Evolutionary conservation across 53 echinoderm and acorn worm genomes (phyloP).

Genomic region (Actinopyga echinites): DNA sequence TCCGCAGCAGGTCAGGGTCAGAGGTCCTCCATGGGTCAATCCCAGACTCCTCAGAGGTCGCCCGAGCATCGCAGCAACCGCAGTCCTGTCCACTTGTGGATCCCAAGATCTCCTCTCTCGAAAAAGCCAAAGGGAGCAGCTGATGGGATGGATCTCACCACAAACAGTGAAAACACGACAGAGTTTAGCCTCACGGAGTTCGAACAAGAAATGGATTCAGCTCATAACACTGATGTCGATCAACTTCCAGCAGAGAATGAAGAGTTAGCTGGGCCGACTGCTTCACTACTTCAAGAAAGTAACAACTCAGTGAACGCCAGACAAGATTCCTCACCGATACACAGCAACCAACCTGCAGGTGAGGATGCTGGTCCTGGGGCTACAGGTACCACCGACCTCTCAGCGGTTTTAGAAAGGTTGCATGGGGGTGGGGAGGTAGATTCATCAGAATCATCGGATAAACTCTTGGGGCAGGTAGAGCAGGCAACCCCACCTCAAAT

Average conservation of each 20-base stretch:
- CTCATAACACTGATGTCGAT: neutral
- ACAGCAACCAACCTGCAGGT: too few species aligned
- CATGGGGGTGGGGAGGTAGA: neutral
- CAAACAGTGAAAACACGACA: conserved; percentile 43
- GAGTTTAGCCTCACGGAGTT: conserved; percentile 42
- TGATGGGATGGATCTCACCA: neutral
- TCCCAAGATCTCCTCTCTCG: conserved; percentile 35
- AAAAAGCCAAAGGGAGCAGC: conserved; percentile 24
- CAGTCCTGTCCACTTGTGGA: conserved; percentile 43
- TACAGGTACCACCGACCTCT: neutral
- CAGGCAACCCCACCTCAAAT: neutral
- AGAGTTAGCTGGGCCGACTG: conserved; percentile 2
- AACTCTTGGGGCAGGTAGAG: conserved; percentile 5
- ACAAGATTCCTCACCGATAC: neutral
- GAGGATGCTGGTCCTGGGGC: neutral
- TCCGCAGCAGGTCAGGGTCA: neutral
- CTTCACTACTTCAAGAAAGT: conserved; percentile 17
- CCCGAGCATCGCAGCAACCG: conserved; percentile 38
- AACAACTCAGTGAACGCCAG: neutral
- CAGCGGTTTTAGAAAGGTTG: neutral
- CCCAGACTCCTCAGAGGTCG: neutral
- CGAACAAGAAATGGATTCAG: neutral
- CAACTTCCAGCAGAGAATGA: neutral
- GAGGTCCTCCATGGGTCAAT: neutral
- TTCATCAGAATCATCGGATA: conserved; percentile 8